Evolutionary conservation across 2,113 vertebrate genomes (phyloP), one percentile per base, ranked within the genome.

Genomic region (Erythrocercus mccallii): DNA sequence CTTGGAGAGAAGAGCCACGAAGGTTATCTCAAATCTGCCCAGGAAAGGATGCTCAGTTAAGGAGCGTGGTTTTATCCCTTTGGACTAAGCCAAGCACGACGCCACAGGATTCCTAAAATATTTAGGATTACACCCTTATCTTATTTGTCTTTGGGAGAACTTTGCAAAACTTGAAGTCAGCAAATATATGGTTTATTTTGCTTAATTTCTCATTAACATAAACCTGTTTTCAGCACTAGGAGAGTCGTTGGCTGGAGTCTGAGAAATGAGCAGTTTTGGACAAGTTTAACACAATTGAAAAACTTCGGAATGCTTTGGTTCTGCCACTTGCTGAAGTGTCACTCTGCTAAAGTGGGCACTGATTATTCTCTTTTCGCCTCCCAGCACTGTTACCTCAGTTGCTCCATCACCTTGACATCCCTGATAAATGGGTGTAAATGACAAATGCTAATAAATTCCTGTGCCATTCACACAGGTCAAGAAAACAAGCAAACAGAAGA

Each of bases 71-170:
- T 80, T 20, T 19, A 62, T 77, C 62, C 33, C 33, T 58, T 53
- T 47, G 38, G 58, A 80, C 40, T 61, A 57, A 72, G 24, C 62
- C 66, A 77, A 94, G n/a, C 54, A 65, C 0, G 0, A 7, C 61
- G 31, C 62, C 68, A 54, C 82, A 51, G n/a, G 60, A 97, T 92
- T 94, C 94, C 68, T 78, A 66, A 93, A 77, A 96, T 93, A 58
- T 37, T 93, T 92, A 37, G 51, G 64, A 78, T 95, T 80, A 78
- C 31, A 60, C 5, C 11, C 79, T 94, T 88, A 92, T 92, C 92
- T 92, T 33, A 40, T n/a, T 90, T 90, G 56, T 62, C 33, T 83
- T 66, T 31, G 35, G n/a, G 17, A n/a, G 10, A 73, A 38, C 10
- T 86, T 86, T 44, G 14, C 27, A 27, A 56, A 31, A 51, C 47